Evolutionary conservation across 2,888 invertebrate genomes (phyloP), one percentile per base, ranked within the genome.

Genomic region (Lacanobia oleracea): DNA sequence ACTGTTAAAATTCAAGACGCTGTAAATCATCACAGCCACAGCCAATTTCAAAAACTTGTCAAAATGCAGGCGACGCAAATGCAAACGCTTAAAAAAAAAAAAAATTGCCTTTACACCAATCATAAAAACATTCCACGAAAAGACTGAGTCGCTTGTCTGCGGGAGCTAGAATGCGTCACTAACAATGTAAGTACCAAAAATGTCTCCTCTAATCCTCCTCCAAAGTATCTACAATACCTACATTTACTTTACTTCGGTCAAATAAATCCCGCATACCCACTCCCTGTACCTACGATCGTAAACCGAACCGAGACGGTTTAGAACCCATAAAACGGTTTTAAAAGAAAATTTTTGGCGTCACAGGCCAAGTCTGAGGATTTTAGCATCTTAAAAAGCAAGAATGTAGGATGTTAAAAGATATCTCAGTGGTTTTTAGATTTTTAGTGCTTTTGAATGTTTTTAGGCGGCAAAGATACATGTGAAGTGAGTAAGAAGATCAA

Each of bases 311-410:
- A 33, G 2, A 10, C n/a, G 12, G 18, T 77, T 80, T 64, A 72
- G 60, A 10, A 37, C 27, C 60, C 51, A 59, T 80, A 81, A 80
- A 80, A 72, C 18, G 82, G 60, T 60, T 68, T 50, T 8, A 18
- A 65, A 76, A 63, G 53, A 68, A 21, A 62, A 21, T 59, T 33
- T 72, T 56, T 71, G 50, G 57, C 51, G 2, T 66, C 53, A 51
- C 40, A 45, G 51, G 5, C 10, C 21, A 23, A 21, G 60, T 27
- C 6, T 67, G 57, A 14, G 23, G 40, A 48, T 33, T 64, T 70
- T 12, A 23, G 10, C n/a, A 45, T 51, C n/a, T 3, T 9, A 54
- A 37, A 75, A 51, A 37, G 21, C 2, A 14, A 7, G 10, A 53
- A 62, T 33, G 16, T 53, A 1, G 37, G 23, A 10, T 48, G 63